Base-by-base conservation (phyloP, 1,140 invertebrate species). In the Drosophila repleta region DNA sequence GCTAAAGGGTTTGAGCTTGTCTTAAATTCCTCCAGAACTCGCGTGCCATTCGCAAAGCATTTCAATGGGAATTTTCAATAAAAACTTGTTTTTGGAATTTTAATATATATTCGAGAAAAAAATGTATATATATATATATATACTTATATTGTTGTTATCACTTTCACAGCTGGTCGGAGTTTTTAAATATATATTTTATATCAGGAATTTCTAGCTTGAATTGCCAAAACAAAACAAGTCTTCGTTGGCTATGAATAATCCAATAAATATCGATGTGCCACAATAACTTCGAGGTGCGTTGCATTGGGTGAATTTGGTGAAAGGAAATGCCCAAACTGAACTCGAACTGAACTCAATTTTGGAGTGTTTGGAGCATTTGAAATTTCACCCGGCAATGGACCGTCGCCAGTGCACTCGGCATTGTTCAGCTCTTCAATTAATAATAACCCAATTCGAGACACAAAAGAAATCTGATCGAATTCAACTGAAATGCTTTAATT, bases 181-280 rank as follows among this genome's bases (percentile, higher is more conserved):
- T 4, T 41, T 53, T 63, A 43, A 10, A 43, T 7, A 64, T 69
- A 53, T 56, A 58, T 71, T 71, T 58, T 37, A 71, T 58, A 43
- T 71, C 53, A 43, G 61, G 68, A 66, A 71, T 71, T 71, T 65
- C 62, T 71, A 71, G 62, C 61, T 70, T 56, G 39, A 20, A 13
- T 41, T 43, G 41, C 51, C 61, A 35, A 35, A 35, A 35, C 2
- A 58, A 72, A 72, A 72, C 69, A 37, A 35, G 69, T 72, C 7
- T 32, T 48, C n/a, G n/a, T n/a, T 57, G 52, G 61, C 67, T 62
- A 49, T 71, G 53, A 41, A 65, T 71, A 57, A 48, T 65, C 63
- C 60, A 66, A 66, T 72, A 66, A 71, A 72, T 66, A 72, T 66
- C 46, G 37, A 52, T 63, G 29, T 45, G 39, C 8, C 21, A 43